These are phyloP conservation scores for Hirtodrosophila cameraria DNA, from an alignment of 2,888 invertebrate genomes.

Conservation along the genomic window DNA sequence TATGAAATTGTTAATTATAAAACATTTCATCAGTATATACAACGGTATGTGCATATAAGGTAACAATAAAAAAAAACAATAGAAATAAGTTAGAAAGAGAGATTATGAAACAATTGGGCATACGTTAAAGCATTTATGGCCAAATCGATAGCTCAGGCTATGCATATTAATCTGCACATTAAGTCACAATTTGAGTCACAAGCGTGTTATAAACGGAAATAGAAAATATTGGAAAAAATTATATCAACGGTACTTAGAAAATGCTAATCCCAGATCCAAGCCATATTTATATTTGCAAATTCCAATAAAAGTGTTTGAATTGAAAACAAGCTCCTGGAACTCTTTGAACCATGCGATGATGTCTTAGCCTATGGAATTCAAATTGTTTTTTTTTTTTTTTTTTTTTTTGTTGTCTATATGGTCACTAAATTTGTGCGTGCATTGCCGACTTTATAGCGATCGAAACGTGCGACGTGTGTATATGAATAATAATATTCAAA, in stretches of 20 bases:
- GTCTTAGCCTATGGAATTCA: slow-evolving; percentile 52
- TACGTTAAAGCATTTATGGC: slow-evolving; percentile 39
- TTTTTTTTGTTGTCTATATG: slow-evolving; percentile 42
- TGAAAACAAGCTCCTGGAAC: slow-evolving; percentile 1
- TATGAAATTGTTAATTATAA: slow-evolving; percentile 64
- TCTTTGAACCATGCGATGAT: slow-evolving; percentile 37
- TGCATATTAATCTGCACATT: slow-evolving; percentile 61
- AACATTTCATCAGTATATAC: slow-evolving; percentile 42
- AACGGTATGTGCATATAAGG: slow-evolving; percentile 42
- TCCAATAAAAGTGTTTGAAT: slow-evolving; percentile 3
- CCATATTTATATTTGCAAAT: background rate
- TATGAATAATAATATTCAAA: slow-evolving; percentile 78
- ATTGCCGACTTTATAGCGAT: slow-evolving; percentile 57
- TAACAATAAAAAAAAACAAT: slow-evolving; percentile 35
- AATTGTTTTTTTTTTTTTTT: slow-evolving; percentile 27
- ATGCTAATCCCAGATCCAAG: slow-evolving; percentile 4
- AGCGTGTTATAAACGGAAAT: slow-evolving; percentile 46
- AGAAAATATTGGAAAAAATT: slow-evolving; percentile 44
- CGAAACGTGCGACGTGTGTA: slow-evolving; percentile 54
- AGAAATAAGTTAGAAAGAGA: slow-evolving; percentile 32
- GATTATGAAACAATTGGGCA: slow-evolving; percentile 62
- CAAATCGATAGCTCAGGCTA: slow-evolving; percentile 34
- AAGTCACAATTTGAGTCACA: slow-evolving; percentile 33
- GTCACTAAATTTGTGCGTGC: slow-evolving; percentile 56
- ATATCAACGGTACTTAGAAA: slow-evolving; percentile 45